Evolutionary conservation across 37 sponge, comb jelly and placozoan genomes (phyloP), one percentile per base, ranked within the genome.

Genomic region (Axinella damicornis): DNA sequence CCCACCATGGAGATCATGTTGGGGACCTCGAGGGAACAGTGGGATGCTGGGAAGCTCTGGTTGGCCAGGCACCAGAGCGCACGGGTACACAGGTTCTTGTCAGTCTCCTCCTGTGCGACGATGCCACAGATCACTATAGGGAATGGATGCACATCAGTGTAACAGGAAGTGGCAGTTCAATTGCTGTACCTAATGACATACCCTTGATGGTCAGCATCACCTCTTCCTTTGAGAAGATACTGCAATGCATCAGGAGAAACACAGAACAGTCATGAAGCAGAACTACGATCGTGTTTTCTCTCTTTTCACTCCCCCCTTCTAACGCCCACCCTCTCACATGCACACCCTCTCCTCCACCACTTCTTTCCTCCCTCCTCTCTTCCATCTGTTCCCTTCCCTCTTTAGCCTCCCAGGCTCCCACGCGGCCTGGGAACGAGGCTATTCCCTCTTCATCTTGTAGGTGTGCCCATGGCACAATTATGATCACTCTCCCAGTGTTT

Each of bases 51-150:
- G 40, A 81, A 58, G 40, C 35, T 56, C 60, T 81, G 82, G 34
- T 69, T 81, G 71, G 82, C 33, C 57, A 81, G 71, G n/a, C 71
- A 71, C 82, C 82, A 81, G 31, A 81, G 71, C 27, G 82, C 82
- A 15, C 82, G 57, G 31, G 71, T 70, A 16, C 68, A 59, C 5
- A 81, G 33, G 20, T 11, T 33, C 61, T 70, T 81, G 1, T 40
- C 25, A 4, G 60, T 54, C 28, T 38, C 5, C 41, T 58, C 37
- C 2, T 52, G 11, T 2, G 14, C 19, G 20, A 66, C 53, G 33
- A 80, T 56, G 25, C 35, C n/a, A 19, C 71, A 71, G 24, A 81
- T n/a, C 19, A 33, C 82, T 81, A 19, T 6, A 31, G 16, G 33
- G 38, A n/a, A 65, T 25, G 22, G 66, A 65, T 25, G 12, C 22